These are phyloP conservation scores for Plectrocnemia conspersa DNA, from an alignment of 1,140 invertebrate species.

Conservation along the genomic window DNA sequence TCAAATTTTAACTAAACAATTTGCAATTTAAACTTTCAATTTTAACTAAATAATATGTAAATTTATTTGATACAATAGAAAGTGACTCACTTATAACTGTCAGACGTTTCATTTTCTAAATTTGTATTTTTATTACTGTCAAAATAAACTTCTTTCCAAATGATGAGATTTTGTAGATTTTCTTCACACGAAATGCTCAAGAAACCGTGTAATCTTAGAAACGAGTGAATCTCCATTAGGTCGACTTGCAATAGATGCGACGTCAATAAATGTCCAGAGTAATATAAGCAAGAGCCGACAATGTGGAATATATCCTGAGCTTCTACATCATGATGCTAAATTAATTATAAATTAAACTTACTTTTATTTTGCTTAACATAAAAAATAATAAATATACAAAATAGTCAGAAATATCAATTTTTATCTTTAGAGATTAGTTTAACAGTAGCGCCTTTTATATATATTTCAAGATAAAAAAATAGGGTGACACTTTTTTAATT, in stretches of 20 bases:
- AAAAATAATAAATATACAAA: not conserved
- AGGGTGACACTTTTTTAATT: too few relatives aligned
- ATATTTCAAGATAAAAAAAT: too few relatives aligned
- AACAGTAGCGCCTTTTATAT: too few relatives aligned
- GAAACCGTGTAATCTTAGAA: constrained; percentile 63
- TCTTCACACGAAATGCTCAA: constrained; percentile 61
- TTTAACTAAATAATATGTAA: not conserved
- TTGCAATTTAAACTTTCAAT: not conserved
- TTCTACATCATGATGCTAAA: constrained; percentile 15
- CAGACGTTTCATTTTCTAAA: constrained; percentile 8
- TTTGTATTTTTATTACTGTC: constrained; percentile 36
- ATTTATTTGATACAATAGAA: not conserved
- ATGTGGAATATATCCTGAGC: constrained; percentile 39
- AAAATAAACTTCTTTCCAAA: constrained; percentile 70
- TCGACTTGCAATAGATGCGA: constrained; percentile 68
- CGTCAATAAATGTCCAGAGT: constrained; percentile 64
- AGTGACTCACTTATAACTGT: too few relatives aligned
- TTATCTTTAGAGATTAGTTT: too few relatives aligned
- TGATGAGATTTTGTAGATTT: constrained; percentile 63
- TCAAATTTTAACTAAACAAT: not conserved
- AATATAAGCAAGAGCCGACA: constrained; percentile 68
- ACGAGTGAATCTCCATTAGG: constrained; percentile 65
- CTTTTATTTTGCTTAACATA: not conserved
- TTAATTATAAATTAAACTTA: too few relatives aligned
- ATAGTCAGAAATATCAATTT: too few relatives aligned